These are phyloP conservation scores for Drosophila ficusphila DNA, from an alignment of 1,140 invertebrate genomes.

Conservation along the genomic window DNA sequence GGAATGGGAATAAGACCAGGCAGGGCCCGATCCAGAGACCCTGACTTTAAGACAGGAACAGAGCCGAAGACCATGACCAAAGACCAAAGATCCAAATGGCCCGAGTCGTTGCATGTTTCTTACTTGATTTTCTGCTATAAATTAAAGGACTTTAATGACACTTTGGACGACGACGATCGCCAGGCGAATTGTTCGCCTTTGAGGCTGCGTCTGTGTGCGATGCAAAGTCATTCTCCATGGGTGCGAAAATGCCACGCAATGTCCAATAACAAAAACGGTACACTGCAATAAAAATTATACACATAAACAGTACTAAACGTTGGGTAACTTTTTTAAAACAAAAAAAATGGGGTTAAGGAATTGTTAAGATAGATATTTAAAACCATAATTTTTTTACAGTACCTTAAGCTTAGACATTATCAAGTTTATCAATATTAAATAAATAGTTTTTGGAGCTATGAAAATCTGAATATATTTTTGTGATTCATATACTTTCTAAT, in stretches of 20 bases:
- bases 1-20: conserved; percentile 22
- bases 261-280: conserved; percentile 43
- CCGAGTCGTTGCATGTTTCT: conserved; percentile 79
- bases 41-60: conserved; percentile 24
- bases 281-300: neutral
- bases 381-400: too few relatives aligned
- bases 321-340: too few relatives aligned
- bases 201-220: conserved; percentile 25
- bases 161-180: conserved; percentile 76
- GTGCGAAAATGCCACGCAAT: conserved; percentile 82
- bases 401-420: too few relatives aligned
- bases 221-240: conserved; percentile 64
- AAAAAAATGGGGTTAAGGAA: too few relatives aligned
- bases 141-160: conserved; percentile 83
- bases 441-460: too few relatives aligned
- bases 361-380: too few relatives aligned
- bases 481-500: too few relatives aligned
- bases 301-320: too few relatives aligned
- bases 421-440: too few relatives aligned
- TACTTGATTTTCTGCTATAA: conserved; percentile 82
- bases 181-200: conserved; percentile 71
- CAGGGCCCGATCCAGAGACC: conserved; percentile 20
- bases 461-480: too few relatives aligned
- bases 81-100: conserved; percentile 47
- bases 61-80: conserved; percentile 51